Evolutionary conservation across 2,797 vertebrate species (phyloP), one percentile per base, ranked within the genome.

Genomic region (Pygocentrus nattereri): DNA sequence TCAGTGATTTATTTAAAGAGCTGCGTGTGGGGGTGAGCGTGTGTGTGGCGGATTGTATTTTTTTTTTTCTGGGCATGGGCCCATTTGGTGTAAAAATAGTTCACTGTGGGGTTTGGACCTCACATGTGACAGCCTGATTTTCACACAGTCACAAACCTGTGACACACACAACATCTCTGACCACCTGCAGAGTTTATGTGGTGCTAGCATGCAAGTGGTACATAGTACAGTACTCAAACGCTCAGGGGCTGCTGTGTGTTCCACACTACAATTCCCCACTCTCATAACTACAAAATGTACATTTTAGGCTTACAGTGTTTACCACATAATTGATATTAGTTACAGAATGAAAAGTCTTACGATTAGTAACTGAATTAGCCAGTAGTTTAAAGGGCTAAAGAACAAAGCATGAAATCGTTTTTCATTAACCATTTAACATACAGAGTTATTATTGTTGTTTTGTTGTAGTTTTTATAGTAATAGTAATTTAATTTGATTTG

Each of bases 1-100:
- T 82, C 80, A 82, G 74, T 58, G 74, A 54, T 82, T 31, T 82
- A 82, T 82, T 82, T 82, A 77, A 77, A 77, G 7, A 47, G 27
- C 65, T 83, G 64, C 68, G 3, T 76, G 6, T 12, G 75, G 25
- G 5, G 15, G 49, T 31, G 12, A 18, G 31, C 15, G 34, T 34
- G 54, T 44, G 31, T 71, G 2, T 72, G 18, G 1, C 21, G 8
- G 30, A 3, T 10, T 61, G n/a, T 61, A 16, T n/a, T 21, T 31
- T 18, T 34, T 19, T 64, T 16, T 56, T 58, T 23, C 21, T 58
- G 31, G 31, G 30, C 62, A 21, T 23, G 19, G 62, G 6, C 49
- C 49, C 5, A 25, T 58, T 74, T 58, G 52, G 71, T 74, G 27
- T 54, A 72, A 82, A 82, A 77, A 77, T 77, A 72, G 67, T 81